Conservation (phyloP, 1,140 invertebrate genomes). For the Camponotus pennsylvanicus region DNA sequence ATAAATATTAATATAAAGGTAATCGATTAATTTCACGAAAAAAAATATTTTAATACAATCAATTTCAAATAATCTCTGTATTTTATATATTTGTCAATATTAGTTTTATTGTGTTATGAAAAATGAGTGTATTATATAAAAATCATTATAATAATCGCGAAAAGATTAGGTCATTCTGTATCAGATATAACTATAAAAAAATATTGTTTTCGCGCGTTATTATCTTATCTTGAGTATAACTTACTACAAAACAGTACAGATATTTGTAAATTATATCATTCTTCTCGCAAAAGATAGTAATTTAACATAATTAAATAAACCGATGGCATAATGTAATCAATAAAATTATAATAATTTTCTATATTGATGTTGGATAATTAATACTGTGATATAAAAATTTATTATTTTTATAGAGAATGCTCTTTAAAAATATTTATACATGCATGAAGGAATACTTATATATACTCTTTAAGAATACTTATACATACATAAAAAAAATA, state of each 20-base stretch:
- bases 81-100: not conserved
- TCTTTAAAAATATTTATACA: not conserved
- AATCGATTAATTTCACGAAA: not conserved
- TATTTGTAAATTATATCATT: not conserved
- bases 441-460: too few species aligned
- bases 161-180: not conserved
- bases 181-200: not conserved
- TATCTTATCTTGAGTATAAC: constrained; percentile 48
- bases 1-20: constrained; percentile 55
- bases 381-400: not conserved
- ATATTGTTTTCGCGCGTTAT: not conserved
- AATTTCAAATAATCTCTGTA: not conserved
- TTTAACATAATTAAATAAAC: not conserved
- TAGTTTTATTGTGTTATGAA: not conserved
- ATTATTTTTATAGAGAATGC: not conserved
- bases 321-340: not conserved
- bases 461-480: not conserved
- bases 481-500: not conserved
- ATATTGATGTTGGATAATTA: not conserved
- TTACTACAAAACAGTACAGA: not conserved
- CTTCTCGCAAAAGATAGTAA: not conserved
- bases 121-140: not conserved
- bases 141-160: not conserved
- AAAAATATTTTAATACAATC: not conserved
- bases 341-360: not conserved